Evolutionary conservation across 1,140 invertebrate genomes (phyloP), one percentile per base, ranked within the genome.

Genomic region (Dryas iulia): DNA sequence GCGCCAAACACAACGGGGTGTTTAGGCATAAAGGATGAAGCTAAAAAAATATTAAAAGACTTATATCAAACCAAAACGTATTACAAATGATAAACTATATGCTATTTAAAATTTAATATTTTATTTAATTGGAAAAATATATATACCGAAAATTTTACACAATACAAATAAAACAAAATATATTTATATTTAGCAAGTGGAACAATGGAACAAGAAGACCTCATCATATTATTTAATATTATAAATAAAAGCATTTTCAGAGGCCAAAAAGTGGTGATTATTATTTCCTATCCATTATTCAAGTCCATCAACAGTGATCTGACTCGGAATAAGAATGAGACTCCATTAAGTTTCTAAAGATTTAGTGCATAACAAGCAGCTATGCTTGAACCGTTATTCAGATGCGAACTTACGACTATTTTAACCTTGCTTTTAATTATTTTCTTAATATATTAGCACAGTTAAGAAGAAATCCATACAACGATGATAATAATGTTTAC

Each of bases 311-410:
- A 69, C 66, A 12, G 25, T 64, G 33, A 64, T 73, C 73, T 78
- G 77, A 82, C 76, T 77, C 74, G 88, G 87, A 89, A 89, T 89
- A 87, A 85, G 70, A 90, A 89, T 83, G 82, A 86, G 83, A 79
- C 59, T 79, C 79, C 85, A 88, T 89, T 88, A 88, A 82, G 74
- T 81, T 82, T 82, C 72, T 70, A 74, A 77, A 80, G 76, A 81
- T 84, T 86, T 83, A 79, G 78, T 82, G 82, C 78, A 89, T 87
- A 81, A 84, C 73, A 83, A 88, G 84, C 65, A 77, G 78, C 65
- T 59, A 81, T 63, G 59, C 73, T 77, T 56, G 68, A 74, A 74
- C 66, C 69, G 78, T 78, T 77, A 71, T 76, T 72, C 69, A 71
- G 57, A 69, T 60, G 66, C 74, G 73, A 77, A 74, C 66, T 82